Conservation (phyloP, 1,140 invertebrate species). For the Bombus sibiricus region DNA sequence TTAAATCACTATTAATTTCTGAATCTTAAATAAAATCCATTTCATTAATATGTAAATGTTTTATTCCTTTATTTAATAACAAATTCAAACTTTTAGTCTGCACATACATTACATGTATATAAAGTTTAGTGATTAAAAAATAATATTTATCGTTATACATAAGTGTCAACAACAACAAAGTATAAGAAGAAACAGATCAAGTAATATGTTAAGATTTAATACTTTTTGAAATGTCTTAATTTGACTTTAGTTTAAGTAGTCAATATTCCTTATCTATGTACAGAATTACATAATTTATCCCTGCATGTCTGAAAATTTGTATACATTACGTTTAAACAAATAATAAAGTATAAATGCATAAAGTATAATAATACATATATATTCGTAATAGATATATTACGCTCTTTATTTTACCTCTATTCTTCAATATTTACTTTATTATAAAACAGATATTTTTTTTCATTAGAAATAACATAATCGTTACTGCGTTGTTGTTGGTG, state of each 20-base stretch:
- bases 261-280: conserved; percentile 61
- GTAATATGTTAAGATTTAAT: conserved; percentile 15
- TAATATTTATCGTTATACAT: conserved; percentile 1
- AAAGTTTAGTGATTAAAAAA: not conserved
- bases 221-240: conserved; percentile 10
- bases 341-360: conserved; percentile 58
- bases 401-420: conserved; percentile 35
- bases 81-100: not conserved
- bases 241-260: conserved; percentile 41
- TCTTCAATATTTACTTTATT: conserved; percentile 52
- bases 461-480: conserved; percentile 41
- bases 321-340: conserved; percentile 61
- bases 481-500: conserved; percentile 70
- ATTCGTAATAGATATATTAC: conserved; percentile 13
- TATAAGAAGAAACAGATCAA: not conserved
- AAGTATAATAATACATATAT: conserved; percentile 34
- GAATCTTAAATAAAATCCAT: too few relatives aligned
- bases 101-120: conserved; percentile 1
- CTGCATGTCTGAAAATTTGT: conserved; percentile 45
- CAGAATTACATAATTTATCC: conserved; percentile 57
- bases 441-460: conserved; percentile 44
- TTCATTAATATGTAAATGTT: conserved; percentile 7
- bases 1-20: too few relatives aligned
- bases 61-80: conserved; percentile 9
- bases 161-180: not conserved